phyloP scores from a whole-genome alignment of 2,113 vertebrate species.

The Philantomba maxwellii region DNA sequence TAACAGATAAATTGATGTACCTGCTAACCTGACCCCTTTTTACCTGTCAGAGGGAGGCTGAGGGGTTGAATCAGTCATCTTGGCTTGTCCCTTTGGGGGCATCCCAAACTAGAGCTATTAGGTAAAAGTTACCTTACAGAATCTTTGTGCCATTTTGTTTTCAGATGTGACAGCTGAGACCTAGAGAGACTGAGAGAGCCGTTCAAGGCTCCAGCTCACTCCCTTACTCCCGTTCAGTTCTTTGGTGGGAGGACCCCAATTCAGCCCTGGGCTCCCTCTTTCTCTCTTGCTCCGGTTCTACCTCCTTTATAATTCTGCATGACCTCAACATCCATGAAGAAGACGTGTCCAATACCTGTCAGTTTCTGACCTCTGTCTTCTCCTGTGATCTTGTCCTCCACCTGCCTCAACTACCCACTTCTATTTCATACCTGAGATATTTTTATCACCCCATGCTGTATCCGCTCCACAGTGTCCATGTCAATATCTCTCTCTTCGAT shows the following conservation, averaged over 20 bases:
- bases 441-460: background rate
- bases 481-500: background rate
- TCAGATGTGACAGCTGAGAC: background rate
- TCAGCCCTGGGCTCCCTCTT: background rate
- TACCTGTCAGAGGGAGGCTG: background rate
- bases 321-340: background rate
- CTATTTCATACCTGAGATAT: background rate
- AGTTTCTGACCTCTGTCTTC: background rate
- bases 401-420: background rate
- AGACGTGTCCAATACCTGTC: background rate
- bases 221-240: background rate
- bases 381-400: background rate
- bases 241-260: background rate
- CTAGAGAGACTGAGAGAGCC: background rate
- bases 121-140: background rate
- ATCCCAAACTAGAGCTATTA: background rate
- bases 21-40: background rate
- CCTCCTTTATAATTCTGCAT: background rate
- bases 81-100: background rate
- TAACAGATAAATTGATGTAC: background rate
- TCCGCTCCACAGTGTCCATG: background rate
- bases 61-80: background rate
- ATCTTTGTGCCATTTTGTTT: conserved; percentile 26
- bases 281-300: background rate
- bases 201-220: background rate